Conservation (phyloP, 2,888 invertebrate genomes). For the Hedychridium roseum region DNA sequence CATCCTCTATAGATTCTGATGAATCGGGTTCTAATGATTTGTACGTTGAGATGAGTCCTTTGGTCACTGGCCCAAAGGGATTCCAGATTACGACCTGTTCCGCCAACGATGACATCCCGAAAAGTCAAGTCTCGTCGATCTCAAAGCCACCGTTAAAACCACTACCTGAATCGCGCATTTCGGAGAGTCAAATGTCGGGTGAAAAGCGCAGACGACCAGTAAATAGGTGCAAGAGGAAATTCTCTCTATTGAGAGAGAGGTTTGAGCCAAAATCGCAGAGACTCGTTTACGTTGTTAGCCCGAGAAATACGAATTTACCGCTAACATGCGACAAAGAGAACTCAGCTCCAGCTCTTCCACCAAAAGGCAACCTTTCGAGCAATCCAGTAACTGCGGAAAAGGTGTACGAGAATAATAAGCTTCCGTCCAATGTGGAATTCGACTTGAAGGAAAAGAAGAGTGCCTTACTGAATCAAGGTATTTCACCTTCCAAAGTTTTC, state of each 20-base stretch:
- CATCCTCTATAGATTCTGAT: slow-evolving; percentile 11
- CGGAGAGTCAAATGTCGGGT: not conserved
- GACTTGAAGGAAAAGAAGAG: slow-evolving; percentile 67
- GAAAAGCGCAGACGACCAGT: slow-evolving; percentile 33
- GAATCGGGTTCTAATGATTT: slow-evolving; percentile 36
- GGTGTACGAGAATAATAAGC: slow-evolving; percentile 28
- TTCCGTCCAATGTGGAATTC: slow-evolving; percentile 39
- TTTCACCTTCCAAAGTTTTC: slow-evolving; percentile 69
- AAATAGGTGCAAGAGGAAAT: slow-evolving; percentile 68
- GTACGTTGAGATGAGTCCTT: slow-evolving; percentile 52
- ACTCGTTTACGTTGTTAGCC: slow-evolving; percentile 35
- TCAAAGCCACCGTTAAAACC: too few species aligned
- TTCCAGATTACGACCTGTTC: too few species aligned
- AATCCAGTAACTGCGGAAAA: slow-evolving; percentile 30
- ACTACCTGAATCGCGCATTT: not conserved
- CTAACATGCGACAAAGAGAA: slow-evolving; percentile 51
- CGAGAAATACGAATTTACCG: slow-evolving; percentile 23
- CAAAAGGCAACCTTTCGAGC: slow-evolving; percentile 33
- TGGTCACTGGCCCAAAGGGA: too few species aligned
- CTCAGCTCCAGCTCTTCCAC: slow-evolving; percentile 40
- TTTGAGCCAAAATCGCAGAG: slow-evolving; percentile 67
- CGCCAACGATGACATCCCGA: too few species aligned
- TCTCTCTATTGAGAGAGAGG: slow-evolving; percentile 69
- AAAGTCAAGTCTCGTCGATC: too few species aligned
- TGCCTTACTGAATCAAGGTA: slow-evolving; percentile 69